Percentiles rank a stretch among this genome's conserved stretches.
Conservation (phyloP, 2,113 vertebrate genomes). For the Corythaixoides concolor region DNA sequence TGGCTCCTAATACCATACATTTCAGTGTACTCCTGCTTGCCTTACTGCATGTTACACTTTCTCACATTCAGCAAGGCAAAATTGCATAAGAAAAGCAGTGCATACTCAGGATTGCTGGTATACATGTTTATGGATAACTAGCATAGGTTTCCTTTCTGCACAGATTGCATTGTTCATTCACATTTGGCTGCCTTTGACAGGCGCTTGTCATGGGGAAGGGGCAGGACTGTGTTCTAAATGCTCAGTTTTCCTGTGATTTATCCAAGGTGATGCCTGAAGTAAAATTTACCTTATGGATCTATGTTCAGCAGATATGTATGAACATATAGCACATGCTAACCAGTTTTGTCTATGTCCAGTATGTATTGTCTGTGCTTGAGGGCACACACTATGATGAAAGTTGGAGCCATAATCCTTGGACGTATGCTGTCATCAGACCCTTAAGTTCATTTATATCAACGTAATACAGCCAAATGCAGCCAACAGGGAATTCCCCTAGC, state of each 20-base stretch:
- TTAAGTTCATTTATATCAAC: not conserved
- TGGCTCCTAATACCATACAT: not conserved
- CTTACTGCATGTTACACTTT: not conserved
- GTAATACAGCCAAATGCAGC: not conserved
- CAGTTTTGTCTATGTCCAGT: not conserved
- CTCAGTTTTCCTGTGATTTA: not conserved
- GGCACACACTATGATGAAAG: not conserved
- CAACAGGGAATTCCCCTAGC: not conserved
- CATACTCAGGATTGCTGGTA: not conserved
- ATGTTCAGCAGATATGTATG: accelerated
- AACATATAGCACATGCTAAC: accelerated
- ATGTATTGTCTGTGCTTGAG: accelerated
- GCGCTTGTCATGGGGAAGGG: not conserved
- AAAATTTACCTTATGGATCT: not conserved
- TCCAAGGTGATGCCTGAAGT: not conserved
- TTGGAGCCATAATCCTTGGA: not conserved
- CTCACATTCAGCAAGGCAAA: not conserved
- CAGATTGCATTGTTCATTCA: not conserved
- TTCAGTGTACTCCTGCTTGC: not conserved
- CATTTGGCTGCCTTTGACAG: not conserved
- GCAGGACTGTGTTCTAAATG: not conserved
- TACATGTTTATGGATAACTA: not conserved
- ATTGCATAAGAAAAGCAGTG: not conserved
- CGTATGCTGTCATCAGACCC: not conserved
- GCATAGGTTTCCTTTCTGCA: not conserved